Conservation (phyloP, 2,888 invertebrate genomes). For the Hoplodrina blanda region DNA sequence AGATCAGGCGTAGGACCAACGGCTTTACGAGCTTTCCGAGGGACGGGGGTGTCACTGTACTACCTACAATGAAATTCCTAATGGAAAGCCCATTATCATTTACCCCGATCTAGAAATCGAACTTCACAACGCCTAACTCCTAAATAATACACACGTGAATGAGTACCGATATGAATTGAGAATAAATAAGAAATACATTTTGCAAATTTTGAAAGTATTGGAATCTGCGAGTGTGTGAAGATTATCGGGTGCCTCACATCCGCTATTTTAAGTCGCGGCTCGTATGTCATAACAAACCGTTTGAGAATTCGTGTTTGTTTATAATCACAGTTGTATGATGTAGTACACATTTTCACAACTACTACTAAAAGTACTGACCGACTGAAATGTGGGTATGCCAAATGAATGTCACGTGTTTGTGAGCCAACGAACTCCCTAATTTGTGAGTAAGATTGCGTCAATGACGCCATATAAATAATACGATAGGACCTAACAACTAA, state of each 20-base stretch:
- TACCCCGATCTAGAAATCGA: too few species aligned
- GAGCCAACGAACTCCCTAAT: not conserved
- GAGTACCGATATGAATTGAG: slow-evolving; percentile 17
- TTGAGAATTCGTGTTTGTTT: slow-evolving; percentile 47
- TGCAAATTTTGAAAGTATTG: slow-evolving; percentile 37
- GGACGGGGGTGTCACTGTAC: too few species aligned
- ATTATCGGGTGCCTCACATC: slow-evolving; percentile 37
- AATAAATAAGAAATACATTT: slow-evolving; percentile 25
- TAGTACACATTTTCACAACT: slow-evolving; percentile 36
- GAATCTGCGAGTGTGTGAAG: slow-evolving; percentile 50
- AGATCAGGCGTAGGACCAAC: too few species aligned
- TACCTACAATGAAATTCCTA: too few species aligned
- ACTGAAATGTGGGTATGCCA: slow-evolving; percentile 11
- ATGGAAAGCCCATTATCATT: too few species aligned
- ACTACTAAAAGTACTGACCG: slow-evolving; percentile 10
- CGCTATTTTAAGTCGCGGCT: slow-evolving; percentile 40
- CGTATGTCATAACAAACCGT: slow-evolving; percentile 50
- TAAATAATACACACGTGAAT: not conserved
- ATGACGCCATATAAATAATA: not conserved
- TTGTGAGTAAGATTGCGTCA: not conserved
- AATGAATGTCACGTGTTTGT: slow-evolving; percentile 6
- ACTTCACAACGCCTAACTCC: too few species aligned
- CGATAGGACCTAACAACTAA: not conserved
- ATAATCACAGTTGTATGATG: slow-evolving; percentile 23
- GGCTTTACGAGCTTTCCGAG: too few species aligned